Conservation (phyloP, 2,113 vertebrate species). For the Dicerorhinus sumatrensis region DNA sequence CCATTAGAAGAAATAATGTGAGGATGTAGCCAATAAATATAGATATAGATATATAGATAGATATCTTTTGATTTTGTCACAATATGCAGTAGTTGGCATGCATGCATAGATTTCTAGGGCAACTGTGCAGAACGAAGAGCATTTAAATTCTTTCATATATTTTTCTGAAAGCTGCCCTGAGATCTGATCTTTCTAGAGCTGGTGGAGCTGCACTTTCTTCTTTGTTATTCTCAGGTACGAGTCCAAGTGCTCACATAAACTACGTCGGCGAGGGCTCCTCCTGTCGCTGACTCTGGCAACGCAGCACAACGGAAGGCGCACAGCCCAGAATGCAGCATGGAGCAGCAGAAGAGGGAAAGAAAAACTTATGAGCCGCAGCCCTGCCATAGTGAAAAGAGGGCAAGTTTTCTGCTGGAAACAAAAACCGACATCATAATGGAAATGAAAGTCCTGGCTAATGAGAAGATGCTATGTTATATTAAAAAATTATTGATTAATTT, state of each 20-base stretch:
- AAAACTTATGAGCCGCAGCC: background rate
- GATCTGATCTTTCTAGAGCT: background rate
- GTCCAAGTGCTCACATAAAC: background rate
- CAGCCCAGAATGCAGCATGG: background rate
- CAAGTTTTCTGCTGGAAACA: background rate
- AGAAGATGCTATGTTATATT: background rate
- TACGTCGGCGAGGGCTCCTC: background rate
- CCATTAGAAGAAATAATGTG: background rate
- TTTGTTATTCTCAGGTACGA: background rate
- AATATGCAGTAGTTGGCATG: background rate
- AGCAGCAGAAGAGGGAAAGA: background rate
- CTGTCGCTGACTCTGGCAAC: background rate
- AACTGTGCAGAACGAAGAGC: background rate
- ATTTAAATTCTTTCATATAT: background rate
- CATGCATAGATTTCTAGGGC: background rate
- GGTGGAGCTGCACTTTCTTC: background rate
- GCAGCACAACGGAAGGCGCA: background rate
- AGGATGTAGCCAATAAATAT: background rate
- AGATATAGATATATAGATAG: background rate
- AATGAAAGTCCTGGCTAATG: background rate
- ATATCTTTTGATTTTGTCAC: background rate
- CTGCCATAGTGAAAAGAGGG: background rate
- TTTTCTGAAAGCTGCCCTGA: background rate
- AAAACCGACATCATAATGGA: background rate
- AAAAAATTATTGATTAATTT: background rate